Base-by-base conservation (phyloP, 2,888 invertebrate genomes). In the Deilephila elpenor region DNA sequence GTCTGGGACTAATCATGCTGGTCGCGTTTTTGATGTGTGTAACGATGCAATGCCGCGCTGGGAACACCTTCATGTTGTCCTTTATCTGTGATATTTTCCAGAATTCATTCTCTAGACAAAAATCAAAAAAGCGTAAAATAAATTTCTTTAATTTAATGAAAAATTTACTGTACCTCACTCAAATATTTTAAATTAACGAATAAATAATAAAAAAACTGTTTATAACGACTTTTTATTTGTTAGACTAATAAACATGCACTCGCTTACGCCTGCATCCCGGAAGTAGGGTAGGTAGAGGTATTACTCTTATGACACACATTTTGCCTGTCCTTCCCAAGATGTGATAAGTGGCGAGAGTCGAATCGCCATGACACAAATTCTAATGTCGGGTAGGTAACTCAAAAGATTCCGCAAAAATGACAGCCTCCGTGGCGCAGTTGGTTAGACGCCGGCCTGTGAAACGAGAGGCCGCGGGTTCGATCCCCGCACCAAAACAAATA, bases 91-190 rank as follows among this genome's bases (percentile, higher is more conserved):
- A 92, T 91, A 91, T 91, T 91, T 88, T 89, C 83, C 84, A 83
- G n/a, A 11, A 44, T 44, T 44, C 81, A 81, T 80, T 82, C 78
- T 79, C 79, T 82, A 77, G 77, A 77, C 78, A 87, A 90, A 89
- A 87, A 85, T 83, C 80, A 88, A 90, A 93, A 92, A 93, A 92
- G 88, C 85, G 90, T 82, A 90, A 91, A 93, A 93, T 88, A 86
- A 74, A 78, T 82, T 84, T 86, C 83, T 85, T 85, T 86, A 86
- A 82, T 78, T 81, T 86, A 85, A 79, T 84, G 88, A 88, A 92
- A 93, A 93, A 93, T 91, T 93, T 91, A 92, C 86, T 87, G 93
- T 93, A 91, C 87, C 83, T 84, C 83, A 88, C 78, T 80, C 86
- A 87, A 87, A 87, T 82, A 86, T 86, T 82, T 86, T 88, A 87